Percentiles rank a stretch among this genome's conserved stretches.
These are phyloP conservation scores for Holacanthus passer DNA, from an alignment of 2,113 vertebrate species.

Conservation along the genomic window DNA sequence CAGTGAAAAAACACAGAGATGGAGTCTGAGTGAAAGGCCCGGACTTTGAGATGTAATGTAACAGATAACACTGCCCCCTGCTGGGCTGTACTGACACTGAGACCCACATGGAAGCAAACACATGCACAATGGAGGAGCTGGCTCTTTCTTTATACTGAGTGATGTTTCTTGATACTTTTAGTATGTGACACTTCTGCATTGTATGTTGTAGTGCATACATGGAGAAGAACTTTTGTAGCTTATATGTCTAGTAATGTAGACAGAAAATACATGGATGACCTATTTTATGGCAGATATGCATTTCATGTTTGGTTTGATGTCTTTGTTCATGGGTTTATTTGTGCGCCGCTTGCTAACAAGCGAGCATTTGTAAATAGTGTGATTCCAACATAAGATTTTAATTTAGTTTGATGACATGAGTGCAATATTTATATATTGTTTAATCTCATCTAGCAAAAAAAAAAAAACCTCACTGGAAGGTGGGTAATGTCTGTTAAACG, in stretches of 20 bases:
- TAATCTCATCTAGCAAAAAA: constrained; percentile 17
- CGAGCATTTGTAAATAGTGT: not conserved
- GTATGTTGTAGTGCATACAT: constrained; percentile 66
- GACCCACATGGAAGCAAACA: constrained; percentile 13
- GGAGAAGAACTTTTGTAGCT: constrained; percentile 62
- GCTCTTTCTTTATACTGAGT: constrained; percentile 60
- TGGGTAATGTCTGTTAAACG: not conserved
- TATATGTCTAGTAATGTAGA: constrained; percentile 45
- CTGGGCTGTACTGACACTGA: constrained; percentile 47
- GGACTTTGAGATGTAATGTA: constrained; percentile 14
- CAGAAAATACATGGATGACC: not conserved
- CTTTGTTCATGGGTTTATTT: not conserved
- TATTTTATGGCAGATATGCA: constrained; percentile 37
- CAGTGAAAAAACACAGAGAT: not conserved
- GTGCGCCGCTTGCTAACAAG: constrained; percentile 18
- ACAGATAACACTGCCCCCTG: constrained; percentile 73
- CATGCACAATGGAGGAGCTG: constrained; percentile 64
- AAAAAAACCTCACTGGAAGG: not conserved
- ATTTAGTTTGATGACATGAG: constrained; percentile 22
- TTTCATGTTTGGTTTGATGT: constrained; percentile 30
- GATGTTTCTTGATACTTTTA: constrained; percentile 26
- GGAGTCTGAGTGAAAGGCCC: not conserved
- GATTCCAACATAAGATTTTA: not conserved
- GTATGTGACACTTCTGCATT: constrained; percentile 46
- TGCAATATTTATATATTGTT: constrained; percentile 41